Percentiles rank a stretch among this genome's conserved stretches.
Conservation (phyloP, 1,140 invertebrate species). For the Littorina saxatilis region DNA sequence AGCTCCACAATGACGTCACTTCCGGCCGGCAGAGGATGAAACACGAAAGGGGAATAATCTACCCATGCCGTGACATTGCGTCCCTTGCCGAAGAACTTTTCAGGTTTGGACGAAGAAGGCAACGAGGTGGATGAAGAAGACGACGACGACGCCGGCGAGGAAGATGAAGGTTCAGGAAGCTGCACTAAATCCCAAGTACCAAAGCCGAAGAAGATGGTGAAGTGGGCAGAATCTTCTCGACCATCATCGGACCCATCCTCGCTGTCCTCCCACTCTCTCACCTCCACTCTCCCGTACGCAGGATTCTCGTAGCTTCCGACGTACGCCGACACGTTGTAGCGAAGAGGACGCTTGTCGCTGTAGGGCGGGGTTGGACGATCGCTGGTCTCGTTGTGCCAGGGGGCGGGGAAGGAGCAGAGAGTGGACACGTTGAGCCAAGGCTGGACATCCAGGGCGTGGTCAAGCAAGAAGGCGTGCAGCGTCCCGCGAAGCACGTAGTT, state of each 20-base stretch:
- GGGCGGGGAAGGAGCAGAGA: slow-evolving; percentile 53
- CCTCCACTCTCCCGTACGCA: slow-evolving; percentile 22
- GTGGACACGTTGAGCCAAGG: slow-evolving; percentile 55
- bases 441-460: slow-evolving; percentile 38
- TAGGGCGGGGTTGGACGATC: neutral
- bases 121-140: neutral
- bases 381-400: slow-evolving; percentile 41
- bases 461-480: slow-evolving; percentile 54
- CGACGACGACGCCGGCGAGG: neutral
- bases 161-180: neutral
- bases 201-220: slow-evolving; percentile 44
- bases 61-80: slow-evolving; percentile 38
- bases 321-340: slow-evolving; percentile 34
- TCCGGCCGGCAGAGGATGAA: slow-evolving; percentile 29
- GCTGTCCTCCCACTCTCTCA: neutral
- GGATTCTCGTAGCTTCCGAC: slow-evolving; percentile 36
- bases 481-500: slow-evolving; percentile 38
- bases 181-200: slow-evolving; percentile 45
- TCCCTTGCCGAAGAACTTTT: slow-evolving; percentile 46
- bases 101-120: neutral
- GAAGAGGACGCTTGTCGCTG: slow-evolving; percentile 6
- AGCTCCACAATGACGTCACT: slow-evolving; percentile 21
- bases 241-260: neutral
- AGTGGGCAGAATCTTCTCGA: neutral
- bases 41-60: slow-evolving; percentile 35